Conservation (phyloP, 2,888 invertebrate genomes). For the Anoplius nigerrimus region DNA sequence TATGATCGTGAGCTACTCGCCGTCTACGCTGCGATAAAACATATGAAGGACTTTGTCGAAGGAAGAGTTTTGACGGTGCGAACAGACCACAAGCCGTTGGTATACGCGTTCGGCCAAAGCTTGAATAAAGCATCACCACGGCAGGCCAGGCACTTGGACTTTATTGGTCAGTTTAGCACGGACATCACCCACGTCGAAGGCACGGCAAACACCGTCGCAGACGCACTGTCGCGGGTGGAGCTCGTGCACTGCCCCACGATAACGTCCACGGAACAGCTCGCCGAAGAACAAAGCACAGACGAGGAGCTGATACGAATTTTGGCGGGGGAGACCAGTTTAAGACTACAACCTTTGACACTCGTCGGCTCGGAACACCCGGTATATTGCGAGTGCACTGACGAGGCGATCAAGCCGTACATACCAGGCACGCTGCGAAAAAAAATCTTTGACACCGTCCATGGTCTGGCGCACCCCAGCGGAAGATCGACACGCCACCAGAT, state of each 20-base stretch:
- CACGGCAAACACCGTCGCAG: conserved; percentile 46
- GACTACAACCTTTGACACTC: background rate
- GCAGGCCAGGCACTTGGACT: conserved; percentile 50
- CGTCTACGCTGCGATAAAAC: conserved; percentile 10
- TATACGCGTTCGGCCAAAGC: conserved; percentile 27
- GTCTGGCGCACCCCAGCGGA: conserved; percentile 40
- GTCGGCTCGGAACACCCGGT: background rate
- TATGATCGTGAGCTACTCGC: conserved; percentile 42
- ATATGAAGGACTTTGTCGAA: conserved; percentile 11
- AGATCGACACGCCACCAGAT: conserved; percentile 38
- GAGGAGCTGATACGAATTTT: conserved; percentile 27
- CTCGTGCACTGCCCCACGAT: conserved; percentile 28
- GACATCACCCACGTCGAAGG: conserved; percentile 27
- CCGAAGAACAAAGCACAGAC: conserved; percentile 22
- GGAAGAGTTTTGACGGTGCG: conserved; percentile 9
- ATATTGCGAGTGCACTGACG: background rate
- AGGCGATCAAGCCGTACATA: background rate
- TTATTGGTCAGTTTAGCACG: conserved; percentile 46
- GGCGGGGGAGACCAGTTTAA: background rate
- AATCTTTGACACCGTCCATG: conserved; percentile 38
- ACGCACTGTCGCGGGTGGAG: conserved; percentile 48
- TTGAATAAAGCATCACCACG: conserved; percentile 39
- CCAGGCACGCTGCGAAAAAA: conserved; percentile 22
- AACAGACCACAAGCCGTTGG: conserved; percentile 29
- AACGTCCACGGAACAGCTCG: conserved; percentile 25